Base-by-base conservation (phyloP, 2,888 invertebrate genomes). In the Drosophila meridionalis region DNA sequence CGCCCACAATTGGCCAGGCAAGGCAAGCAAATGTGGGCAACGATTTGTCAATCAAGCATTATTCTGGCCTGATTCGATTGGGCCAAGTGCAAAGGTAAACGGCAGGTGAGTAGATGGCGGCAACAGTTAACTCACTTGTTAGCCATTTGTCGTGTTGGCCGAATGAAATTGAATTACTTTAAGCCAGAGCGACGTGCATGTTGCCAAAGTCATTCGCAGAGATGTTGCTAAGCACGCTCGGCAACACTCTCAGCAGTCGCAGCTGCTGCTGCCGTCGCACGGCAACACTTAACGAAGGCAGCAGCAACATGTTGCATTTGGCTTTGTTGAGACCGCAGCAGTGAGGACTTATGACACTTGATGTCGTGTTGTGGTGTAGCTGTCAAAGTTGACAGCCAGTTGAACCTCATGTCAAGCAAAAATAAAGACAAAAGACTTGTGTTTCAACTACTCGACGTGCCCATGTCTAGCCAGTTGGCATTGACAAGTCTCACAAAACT, bases 41-140 rank as follows among this genome's bases (percentile, higher is more conserved):
- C 69, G 69, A 83, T 72, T 78, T 73, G 79, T 55, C 70, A 38
- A 53, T 38, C 53, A 53, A 8, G 36, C 8, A 11, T 72, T 79
- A 74, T 75, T 77, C 78, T 7, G 3, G 47, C 4, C 81, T 80
- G 78, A 79, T 84, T 72, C 82, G 82, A 80, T 87, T 36, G 36
- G 12, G n/a, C 20, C 32, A 52, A 30, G 3, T 48, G 48, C 0
- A 30, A n/a, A 30, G 50, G 9, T 32, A n/a, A 50, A 42, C 40
- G 62, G 9, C 56, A 63, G 60, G 58, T 55, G 57, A 57, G 57
- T 57, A n/a, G 26, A 12, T 12, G 56, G 77, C 68, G 73, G 69
- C 87, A 83, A 85, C 88, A 77, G 64, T 75, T 74, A 74, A 86
- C 73, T 75, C 64, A 11, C 83, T 73, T 82, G 86, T 77, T 75